Evolutionary conservation across 2,797 vertebrate species (phyloP), one percentile per base, ranked within the genome.

Genomic region (Threskiornis aethiopicus): DNA sequence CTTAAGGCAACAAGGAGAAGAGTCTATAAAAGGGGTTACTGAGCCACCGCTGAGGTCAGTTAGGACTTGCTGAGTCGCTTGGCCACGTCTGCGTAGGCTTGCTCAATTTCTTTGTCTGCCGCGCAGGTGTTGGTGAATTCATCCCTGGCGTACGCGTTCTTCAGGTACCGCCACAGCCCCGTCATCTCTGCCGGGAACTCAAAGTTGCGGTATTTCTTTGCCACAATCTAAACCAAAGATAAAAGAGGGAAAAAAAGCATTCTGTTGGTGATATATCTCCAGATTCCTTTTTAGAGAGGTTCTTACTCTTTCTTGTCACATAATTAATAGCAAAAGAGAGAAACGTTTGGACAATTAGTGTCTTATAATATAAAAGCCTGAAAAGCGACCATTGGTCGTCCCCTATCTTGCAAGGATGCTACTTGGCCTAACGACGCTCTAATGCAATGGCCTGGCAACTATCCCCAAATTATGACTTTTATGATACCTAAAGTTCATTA

Each of bases 41-140:
- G 91, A 93, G 95, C 69, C 71, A 52, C 46, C 39, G 49, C 49
- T 28, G 72, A 20, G 28, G 82, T 72, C 75, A 42, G 15, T 90
- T 98, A 98, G 96, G 99, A 99, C 93, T 99, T 98, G 98, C 98
- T 98, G 96, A 99, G 98, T 95, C 98, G 97, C 98, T 98, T 99
- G 85, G 99, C 99, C 93, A 99, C 99, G 0, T 99, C 99, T 28
- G 98, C 98, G 3, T 99, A 99, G 94, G 99, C 99, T 66, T 98
- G 96, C 98, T 99, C 99, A 1, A 99, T 99, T 97, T 99, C 99
- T 5, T 95, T 86, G 97, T 99, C 99, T 0, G 99, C 99, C 0
- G 99, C 99, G 10, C 99, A 99, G 85, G 99, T 99, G 98, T 99
- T 99, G 98, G 98, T 99, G 98, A 99, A 99, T 80, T 99, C 99